These are phyloP conservation scores for Ryuthela nishihirai DNA, from an alignment of 2,888 invertebrate species.

Conservation along the genomic window DNA sequence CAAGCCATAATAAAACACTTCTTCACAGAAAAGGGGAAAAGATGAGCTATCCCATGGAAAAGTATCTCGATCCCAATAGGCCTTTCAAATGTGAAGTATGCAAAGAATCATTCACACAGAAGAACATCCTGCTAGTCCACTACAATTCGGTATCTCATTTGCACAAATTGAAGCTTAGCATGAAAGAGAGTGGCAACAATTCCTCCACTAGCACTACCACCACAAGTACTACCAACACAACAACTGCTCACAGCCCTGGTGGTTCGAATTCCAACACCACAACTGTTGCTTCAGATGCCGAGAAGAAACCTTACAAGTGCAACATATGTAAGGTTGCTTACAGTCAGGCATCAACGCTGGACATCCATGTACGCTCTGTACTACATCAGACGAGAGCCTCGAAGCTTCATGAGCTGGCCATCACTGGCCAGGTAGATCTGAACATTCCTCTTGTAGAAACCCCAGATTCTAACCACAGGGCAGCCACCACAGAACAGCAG, in stretches of 20 bases:
- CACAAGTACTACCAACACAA: background rate
- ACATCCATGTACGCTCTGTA: slow-evolving; percentile 90
- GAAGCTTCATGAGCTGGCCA: slow-evolving; percentile 77
- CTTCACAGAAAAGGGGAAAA: slow-evolving; percentile 86
- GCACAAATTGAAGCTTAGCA: slow-evolving; percentile 83
- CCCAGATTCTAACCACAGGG: slow-evolving; percentile 61
- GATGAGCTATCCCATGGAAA: slow-evolving; percentile 84
- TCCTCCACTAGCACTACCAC: slow-evolving; percentile 4
- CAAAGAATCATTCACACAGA: slow-evolving; percentile 93
- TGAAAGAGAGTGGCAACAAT: slow-evolving; percentile 59
- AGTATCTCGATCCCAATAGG: slow-evolving; percentile 87
- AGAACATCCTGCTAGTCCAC: slow-evolving; percentile 89
- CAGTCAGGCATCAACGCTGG: slow-evolving; percentile 81
- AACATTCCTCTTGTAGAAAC: slow-evolving; percentile 83
- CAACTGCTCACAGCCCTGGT: slow-evolving; percentile 1
- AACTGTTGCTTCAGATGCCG: slow-evolving; percentile 48
- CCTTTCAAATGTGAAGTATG: slow-evolving; percentile 95
- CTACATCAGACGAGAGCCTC: slow-evolving; percentile 85
- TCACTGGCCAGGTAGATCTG: slow-evolving; percentile 80
- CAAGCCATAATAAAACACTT: slow-evolving; percentile 86
- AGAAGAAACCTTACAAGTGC: slow-evolving; percentile 84
- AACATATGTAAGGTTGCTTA: slow-evolving; percentile 90
- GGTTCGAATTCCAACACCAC: background rate
- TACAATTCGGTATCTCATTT: slow-evolving; percentile 94
- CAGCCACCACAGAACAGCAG: slow-evolving; percentile 6